Evolutionary conservation across 92 coral and sea anemone genomes (phyloP), one percentile per base, ranked within the genome.

Genomic region (Zoanthus solanderi): DNA sequence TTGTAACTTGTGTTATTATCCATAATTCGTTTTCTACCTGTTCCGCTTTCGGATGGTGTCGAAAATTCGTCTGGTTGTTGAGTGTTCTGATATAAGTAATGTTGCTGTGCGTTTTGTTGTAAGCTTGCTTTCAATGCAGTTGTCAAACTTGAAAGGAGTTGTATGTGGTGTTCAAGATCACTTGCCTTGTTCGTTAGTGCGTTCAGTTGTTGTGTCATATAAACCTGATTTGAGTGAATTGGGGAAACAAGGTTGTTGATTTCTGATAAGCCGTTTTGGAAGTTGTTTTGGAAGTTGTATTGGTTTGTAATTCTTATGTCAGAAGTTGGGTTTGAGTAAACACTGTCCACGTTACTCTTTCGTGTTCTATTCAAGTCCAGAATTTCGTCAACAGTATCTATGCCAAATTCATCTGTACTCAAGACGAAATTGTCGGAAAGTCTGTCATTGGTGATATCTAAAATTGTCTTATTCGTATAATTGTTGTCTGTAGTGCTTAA

Each of bases 51-150:
- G 61, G 61, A 56, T 5, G 72, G 37, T 67, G 44, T 67, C 37
- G 72, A 2, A 56, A 56, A 67, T 67, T 18, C 31, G 42, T 67
- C 72, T 67, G 0, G 72, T 67, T 67, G 72, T 67, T 67, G 44
- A 67, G 3, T 67, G 72, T 30, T 67, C 72, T 67, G 72, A 28
- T 68, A 23, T 23, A 29, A 68, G 44, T 68, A 6, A 9, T 68
- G 73, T 28, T 68, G 73, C 73, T 68, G 74, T 68, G 42, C 44
- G 44, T 68, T 68, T 29, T 68, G 42, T 28, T 68, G 74, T 68
- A 30, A 68, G 44, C 74, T 68, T 68, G 74, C 74, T 68, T 46
- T 68, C 74, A 68, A 32, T 32, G 44, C 46, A 68, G 44, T 28
- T 30, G 74, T 68, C 74, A 68, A 68, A 68, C 16, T 29, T 32